Base-by-base conservation (phyloP, 2,797 vertebrate genomes). In the Pelobates cultripes region DNA sequence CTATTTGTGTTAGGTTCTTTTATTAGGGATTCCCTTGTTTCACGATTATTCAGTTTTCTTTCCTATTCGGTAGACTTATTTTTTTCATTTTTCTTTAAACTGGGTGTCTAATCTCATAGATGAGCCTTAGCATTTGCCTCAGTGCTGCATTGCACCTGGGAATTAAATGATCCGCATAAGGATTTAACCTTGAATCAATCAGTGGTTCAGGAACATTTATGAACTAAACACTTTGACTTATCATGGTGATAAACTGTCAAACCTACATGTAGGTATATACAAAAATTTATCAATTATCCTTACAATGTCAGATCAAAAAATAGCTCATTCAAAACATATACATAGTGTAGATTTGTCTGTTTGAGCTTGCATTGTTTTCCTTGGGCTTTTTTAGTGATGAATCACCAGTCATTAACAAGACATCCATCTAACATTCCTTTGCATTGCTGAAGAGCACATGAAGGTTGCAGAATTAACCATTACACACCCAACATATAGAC, bases 391-490 rank as follows among this genome's bases (percentile, higher is more conserved):
- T 51, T 42, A 69, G 13, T 74, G 75, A 83, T 83, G 28, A 60
- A 74, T 78, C 51, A 83, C 75, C 70, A 83, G 64, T 53, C 75
- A 73, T 45, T 63, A 44, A 63, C 55, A 44, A 75, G 57, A 40
- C 42, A 28, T 43, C 57, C 53, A 5, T 61, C 15, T 55, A 55
- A 68, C 80, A 78, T 82, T 77, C 75, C 80, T 73, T 55, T 43
- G 70, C 47, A 68, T 28, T 73, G 42, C 61, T 47, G 76, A 15
- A 10, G n/a, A 0, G 78, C n/a, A 53, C 63, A 15, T 85, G 7
- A 86, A 8, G 83, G 70, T 6, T 55, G 15, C 3, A 80, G 6
- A 69, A 42, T 78, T 78, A 78, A 71, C 55, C 60, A 60, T 72
- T 81, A 40, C 8, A 44, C 75, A 7, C 5, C 28, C 4, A 64